Conservation (phyloP, 2,113 vertebrate species). For the Vidua macroura region DNA sequence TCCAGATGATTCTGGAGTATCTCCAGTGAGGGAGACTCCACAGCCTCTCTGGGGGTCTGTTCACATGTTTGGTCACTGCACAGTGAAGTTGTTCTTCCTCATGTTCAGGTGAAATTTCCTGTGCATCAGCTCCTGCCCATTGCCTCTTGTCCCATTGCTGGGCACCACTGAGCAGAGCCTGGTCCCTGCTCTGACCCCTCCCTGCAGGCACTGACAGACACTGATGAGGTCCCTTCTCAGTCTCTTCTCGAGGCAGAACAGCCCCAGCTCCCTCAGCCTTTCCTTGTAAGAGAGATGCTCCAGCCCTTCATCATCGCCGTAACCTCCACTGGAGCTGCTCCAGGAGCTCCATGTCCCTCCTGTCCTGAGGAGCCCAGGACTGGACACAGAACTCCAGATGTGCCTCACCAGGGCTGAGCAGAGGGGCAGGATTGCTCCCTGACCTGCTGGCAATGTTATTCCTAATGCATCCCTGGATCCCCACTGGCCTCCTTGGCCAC, state of each 20-base stretch:
- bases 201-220: background rate
- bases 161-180: background rate
- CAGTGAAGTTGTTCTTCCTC: background rate
- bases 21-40: background rate
- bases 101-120: background rate
- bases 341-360: background rate
- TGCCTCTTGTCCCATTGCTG: background rate
- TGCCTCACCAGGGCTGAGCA: background rate
- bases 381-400: background rate
- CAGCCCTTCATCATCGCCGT: background rate
- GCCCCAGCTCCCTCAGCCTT: background rate
- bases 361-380: background rate
- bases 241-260: background rate
- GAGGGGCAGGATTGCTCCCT: background rate
- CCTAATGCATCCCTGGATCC: background rate
- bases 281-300: background rate
- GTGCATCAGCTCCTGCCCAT: fast-evolving
- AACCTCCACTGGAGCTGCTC: fast-evolving
- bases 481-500: fast-evolving
- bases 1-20: background rate
- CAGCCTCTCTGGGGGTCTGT: background rate
- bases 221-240: fast-evolving
- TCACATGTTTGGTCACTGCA: background rate
- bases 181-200: background rate
- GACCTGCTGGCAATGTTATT: background rate